Percentiles rank a stretch among this genome's conserved stretches.
Conservation (phyloP, 2,113 vertebrate genomes). For the Merops nubicus region DNA sequence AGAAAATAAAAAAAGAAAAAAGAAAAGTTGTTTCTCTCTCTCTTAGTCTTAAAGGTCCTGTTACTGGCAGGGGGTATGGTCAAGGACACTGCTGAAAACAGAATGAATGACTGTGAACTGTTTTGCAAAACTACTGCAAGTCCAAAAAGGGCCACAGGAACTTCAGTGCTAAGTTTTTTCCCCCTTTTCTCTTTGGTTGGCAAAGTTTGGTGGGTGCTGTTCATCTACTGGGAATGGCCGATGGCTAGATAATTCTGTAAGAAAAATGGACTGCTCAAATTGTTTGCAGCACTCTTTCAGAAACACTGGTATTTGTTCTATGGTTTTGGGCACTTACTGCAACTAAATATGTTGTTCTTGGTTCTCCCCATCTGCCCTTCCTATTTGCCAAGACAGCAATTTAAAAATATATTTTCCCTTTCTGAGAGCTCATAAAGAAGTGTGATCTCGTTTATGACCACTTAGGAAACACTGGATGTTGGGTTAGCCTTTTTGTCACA, state of each 20-base stretch:
- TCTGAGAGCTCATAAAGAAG: not conserved
- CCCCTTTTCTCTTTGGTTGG: not conserved
- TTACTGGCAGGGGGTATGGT: conserved; percentile 64
- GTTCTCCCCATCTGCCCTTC: not conserved
- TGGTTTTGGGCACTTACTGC: not conserved
- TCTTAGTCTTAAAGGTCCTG: conserved; percentile 70
- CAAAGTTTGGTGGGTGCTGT: not conserved
- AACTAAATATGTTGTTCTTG: not conserved
- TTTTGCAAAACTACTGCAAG: conserved; percentile 65
- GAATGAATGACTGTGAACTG: conserved; percentile 55
- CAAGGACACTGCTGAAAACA: conserved; percentile 65
- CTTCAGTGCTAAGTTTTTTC: not conserved
- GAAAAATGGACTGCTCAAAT: conserved; percentile 1
- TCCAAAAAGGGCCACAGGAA: not conserved
- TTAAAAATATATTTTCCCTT: not conserved
- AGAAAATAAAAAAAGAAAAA: conserved; percentile 33
- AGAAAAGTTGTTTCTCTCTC: not conserved
- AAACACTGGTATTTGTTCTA: not conserved
- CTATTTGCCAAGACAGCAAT: conserved; percentile 8
- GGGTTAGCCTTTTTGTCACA: not conserved
- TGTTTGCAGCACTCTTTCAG: not conserved
- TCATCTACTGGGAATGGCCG: not conserved
- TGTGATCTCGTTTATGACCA: not conserved
- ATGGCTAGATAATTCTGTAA: not conserved
- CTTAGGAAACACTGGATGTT: not conserved